Conservation (phyloP, 2,888 invertebrate genomes). For the Lucinisca nassula region DNA sequence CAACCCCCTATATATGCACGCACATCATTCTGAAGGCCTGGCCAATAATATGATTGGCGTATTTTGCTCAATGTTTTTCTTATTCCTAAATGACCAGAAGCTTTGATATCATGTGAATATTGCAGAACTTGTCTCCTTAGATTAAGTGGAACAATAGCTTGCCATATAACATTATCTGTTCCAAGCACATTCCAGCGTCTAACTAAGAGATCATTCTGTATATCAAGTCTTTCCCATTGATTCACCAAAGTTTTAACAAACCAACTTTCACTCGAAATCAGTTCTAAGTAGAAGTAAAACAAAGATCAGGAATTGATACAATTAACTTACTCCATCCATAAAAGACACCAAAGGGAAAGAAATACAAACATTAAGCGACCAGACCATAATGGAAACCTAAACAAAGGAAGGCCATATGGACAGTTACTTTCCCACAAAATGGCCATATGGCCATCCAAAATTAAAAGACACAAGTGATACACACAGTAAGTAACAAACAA, state of each 20-base stretch:
- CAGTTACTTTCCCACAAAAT: no score
- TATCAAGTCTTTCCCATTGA: not conserved
- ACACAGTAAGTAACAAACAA: no score
- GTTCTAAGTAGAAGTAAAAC: no score
- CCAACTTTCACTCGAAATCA: not conserved
- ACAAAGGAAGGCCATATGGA: no score
- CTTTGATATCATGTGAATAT: not conserved
- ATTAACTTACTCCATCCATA: no score
- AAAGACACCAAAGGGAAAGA: no score
- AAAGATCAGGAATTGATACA: no score
- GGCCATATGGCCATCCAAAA: no score
- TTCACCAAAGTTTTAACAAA: not conserved
- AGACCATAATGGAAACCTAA: no score
- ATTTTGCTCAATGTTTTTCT: not conserved
- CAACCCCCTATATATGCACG: not conserved
- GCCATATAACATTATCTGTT: not conserved
- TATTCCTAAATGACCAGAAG: slow-evolving; percentile 2
- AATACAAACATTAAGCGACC: no score
- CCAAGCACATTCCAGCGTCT: not conserved
- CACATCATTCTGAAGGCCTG: slow-evolving; percentile 10
- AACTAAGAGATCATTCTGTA: not conserved
- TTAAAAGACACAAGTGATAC: no score
- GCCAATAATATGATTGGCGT: not conserved
- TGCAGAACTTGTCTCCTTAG: not conserved
- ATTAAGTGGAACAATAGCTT: not conserved